A percentile compares a stretch with the other conserved stretches of the same genome.
Evolutionary conservation across 2,797 vertebrate genomes (phyloP).

Genomic region (Manis javanica): DNA sequence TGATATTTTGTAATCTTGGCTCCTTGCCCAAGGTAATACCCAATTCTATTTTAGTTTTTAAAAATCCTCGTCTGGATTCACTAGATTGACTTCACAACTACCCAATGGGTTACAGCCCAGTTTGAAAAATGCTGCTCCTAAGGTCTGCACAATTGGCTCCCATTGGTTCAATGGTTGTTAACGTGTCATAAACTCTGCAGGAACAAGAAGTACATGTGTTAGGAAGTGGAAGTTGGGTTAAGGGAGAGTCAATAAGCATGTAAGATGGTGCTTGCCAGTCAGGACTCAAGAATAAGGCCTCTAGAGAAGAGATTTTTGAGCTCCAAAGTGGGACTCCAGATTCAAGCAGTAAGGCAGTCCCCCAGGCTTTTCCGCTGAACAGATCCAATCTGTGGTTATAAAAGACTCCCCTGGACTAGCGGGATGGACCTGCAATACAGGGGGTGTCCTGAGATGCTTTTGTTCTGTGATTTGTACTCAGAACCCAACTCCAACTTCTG

Average conservation of each 20-base stretch:
- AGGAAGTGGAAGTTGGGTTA: constrained; percentile 2
- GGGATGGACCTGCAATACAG: background rate
- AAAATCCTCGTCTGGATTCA: background rate
- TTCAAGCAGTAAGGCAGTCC: background rate
- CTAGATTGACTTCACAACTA: background rate
- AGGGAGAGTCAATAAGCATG: background rate
- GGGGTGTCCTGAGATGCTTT: background rate
- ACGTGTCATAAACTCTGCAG: background rate
- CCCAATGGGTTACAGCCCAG: background rate
- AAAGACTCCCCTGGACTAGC: too few species aligned
- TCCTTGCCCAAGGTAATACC: background rate
- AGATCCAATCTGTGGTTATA: background rate
- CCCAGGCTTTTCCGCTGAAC: background rate
- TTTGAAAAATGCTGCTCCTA: background rate
- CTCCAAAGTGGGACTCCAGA: background rate
- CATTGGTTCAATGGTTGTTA: constrained; percentile 27
- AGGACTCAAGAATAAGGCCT: background rate
- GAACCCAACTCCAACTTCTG: background rate
- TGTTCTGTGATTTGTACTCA: background rate
- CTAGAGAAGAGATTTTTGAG: background rate
- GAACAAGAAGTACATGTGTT: background rate
- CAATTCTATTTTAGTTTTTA: background rate
- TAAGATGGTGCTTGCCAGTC: background rate
- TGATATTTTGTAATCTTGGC: constrained; percentile 13
- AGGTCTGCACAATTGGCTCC: background rate